Base-by-base conservation (phyloP, 2,888 invertebrate species). In the Aphidius colemani region DNA sequence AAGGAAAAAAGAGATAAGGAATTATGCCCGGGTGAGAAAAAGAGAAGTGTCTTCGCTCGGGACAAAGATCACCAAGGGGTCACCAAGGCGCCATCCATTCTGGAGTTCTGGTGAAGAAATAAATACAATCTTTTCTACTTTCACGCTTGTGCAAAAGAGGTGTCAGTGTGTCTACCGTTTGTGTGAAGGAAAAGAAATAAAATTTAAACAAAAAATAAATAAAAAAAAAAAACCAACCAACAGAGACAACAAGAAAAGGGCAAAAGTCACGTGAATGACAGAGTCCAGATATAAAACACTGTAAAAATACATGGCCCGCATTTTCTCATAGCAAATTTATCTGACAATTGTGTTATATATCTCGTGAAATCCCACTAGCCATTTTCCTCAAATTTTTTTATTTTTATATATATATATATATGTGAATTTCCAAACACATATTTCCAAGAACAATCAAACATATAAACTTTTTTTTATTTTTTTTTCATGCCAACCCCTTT, bases 21-120 rank as follows among this genome's bases (percentile, higher is more conserved):
- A 85, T 85, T 85, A 85, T 84, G 83, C 83, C 76, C 75, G 78
- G 75, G 80, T 70, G 76, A 81, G 84, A 83, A 85, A 85, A 85
- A 85, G 84, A 85, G 84, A 85, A 84, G 85, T 85, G 84, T 84
- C 83, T 83, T 76, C 76, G 72, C 73, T 67, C 46, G 70, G 69
- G 68, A 71, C 71, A 70, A 71, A 70, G 67, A 71, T 71, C 71
- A 71, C 70, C 69, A 59, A 60, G 67, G 66, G 67, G 71, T 71
- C 71, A 71, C 70, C 69, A 59, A 60, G 67, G 66, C 67, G 66
- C 70, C 69, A 71, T 71, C 71, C 68, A 70, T 71, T 70, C 62
- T 67, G 63, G 69, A 65, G 11, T 10, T 67, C 59, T 67, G 68
- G 68, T 72, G 75, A 73, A 76, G 77, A 79, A 78, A 79, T 79